Conservation (phyloP, 2,113 vertebrate genomes). For the Sceloporus tristichus region DNA sequence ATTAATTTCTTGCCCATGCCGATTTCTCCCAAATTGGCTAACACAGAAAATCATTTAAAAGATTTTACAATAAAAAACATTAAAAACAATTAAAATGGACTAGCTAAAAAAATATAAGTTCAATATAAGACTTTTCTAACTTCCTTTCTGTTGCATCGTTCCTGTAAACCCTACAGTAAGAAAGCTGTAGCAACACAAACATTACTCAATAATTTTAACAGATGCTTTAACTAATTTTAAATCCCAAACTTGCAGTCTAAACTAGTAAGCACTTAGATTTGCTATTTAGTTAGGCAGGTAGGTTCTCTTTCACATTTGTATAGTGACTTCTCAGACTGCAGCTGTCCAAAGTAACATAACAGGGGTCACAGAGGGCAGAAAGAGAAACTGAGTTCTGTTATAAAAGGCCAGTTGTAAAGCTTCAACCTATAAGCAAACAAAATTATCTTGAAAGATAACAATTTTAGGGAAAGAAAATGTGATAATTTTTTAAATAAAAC, state of each 20-base stretch:
- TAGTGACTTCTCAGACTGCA: conserved; percentile 66
- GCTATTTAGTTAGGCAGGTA: conserved; percentile 36
- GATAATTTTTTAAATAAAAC: conserved; percentile 32
- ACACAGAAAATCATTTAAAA: too few species aligned
- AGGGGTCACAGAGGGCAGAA: conserved; percentile 60
- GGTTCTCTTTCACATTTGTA: conserved; percentile 36
- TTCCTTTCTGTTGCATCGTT: not conserved
- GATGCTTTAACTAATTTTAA: not conserved
- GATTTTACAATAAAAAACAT: too few species aligned
- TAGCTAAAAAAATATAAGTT: not conserved
- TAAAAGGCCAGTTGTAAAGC: conserved; percentile 70
- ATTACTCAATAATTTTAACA: not conserved
- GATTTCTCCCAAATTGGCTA: too few species aligned
- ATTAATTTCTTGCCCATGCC: too few species aligned
- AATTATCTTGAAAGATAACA: conserved; percentile 48
- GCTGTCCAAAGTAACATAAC: conserved; percentile 63
- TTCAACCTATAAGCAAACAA: conserved; percentile 62
- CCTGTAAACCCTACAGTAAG: not conserved
- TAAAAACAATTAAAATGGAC: too few species aligned
- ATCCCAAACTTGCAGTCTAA: conserved; percentile 34
- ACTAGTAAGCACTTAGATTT: conserved; percentile 18
- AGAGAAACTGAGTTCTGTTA: conserved; percentile 70
- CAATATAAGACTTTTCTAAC: not conserved
- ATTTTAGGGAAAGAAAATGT: conserved; percentile 47
- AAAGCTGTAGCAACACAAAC: not conserved